phyloP scores from a whole-genome alignment of 2,797 vertebrate genomes.

The Peromyscus aztecus region DNA sequence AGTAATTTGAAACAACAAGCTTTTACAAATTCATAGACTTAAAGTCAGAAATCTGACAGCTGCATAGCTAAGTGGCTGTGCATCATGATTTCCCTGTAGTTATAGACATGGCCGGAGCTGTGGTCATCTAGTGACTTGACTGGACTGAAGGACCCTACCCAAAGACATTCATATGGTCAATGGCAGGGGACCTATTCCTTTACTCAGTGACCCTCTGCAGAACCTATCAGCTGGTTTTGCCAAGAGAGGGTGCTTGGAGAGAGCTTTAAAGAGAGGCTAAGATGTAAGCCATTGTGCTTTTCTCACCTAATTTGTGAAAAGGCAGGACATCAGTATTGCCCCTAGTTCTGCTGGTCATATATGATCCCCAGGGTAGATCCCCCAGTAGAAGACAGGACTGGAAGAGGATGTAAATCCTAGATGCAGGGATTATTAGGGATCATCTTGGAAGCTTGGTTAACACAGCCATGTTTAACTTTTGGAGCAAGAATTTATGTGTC shows the following conservation, averaged over 20 bases:
- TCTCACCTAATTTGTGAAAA: not conserved
- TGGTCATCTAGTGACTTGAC: not conserved
- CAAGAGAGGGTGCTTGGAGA: not conserved
- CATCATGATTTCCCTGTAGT: not conserved
- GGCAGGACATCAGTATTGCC: not conserved
- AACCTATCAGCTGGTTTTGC: not conserved
- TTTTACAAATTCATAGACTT: not conserved
- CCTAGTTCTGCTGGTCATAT: not conserved
- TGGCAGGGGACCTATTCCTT: not conserved
- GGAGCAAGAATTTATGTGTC: constrained; percentile 16
- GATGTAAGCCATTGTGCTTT: not conserved
- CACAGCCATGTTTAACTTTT: constrained; percentile 13
- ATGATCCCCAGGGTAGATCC: not conserved
- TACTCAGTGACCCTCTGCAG: not conserved
- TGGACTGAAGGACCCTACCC: not conserved
- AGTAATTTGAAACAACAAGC: not conserved
- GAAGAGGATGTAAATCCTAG: not conserved
- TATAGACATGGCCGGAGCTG: not conserved
- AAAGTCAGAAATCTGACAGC: not conserved
- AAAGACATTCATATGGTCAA: not conserved
- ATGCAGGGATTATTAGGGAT: not conserved
- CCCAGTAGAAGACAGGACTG: not conserved
- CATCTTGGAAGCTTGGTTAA: not conserved
- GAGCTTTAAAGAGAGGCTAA: not conserved
- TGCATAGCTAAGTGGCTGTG: not conserved